These are phyloP conservation scores for Phoeniculus purpureus DNA, from an alignment of 2,797 vertebrate genomes.

Conservation along the genomic window DNA sequence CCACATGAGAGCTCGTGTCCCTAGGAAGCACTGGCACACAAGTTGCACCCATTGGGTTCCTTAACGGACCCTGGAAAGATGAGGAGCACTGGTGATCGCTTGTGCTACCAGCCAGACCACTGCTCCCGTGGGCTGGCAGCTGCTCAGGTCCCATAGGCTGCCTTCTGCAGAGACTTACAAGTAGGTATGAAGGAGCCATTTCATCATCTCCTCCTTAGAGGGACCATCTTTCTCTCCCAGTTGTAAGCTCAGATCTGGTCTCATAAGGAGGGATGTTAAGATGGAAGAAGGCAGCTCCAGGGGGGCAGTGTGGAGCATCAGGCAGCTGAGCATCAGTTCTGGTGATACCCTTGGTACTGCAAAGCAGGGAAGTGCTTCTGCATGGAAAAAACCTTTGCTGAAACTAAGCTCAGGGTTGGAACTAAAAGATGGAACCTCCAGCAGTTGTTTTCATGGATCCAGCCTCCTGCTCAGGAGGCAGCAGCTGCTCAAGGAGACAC, in stretches of 20 bases:
- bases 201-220: not conserved
- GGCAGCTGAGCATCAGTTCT: not conserved
- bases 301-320: accelerated
- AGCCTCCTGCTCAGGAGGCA: not conserved
- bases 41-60: not conserved
- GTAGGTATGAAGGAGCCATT: not conserved
- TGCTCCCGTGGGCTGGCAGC: not conserved
- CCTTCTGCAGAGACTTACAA: not conserved
- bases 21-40: not conserved
- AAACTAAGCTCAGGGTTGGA: not conserved
- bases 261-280: not conserved
- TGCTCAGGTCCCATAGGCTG: not conserved
- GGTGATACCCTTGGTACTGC: not conserved
- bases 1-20: not conserved
- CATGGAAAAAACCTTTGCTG: not conserved
- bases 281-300: not conserved
- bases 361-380: not conserved
- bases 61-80: accelerated
- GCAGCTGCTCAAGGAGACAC: not conserved
- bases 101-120: not conserved
- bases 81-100: not conserved
- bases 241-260: not conserved
- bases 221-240: not conserved
- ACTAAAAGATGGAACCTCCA: not conserved
- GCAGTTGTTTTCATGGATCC: accelerated